Evolutionary conservation across 2,113 vertebrate genomes (phyloP), one percentile per base, ranked within the genome.

Genomic region (Seriola dumerili): DNA sequence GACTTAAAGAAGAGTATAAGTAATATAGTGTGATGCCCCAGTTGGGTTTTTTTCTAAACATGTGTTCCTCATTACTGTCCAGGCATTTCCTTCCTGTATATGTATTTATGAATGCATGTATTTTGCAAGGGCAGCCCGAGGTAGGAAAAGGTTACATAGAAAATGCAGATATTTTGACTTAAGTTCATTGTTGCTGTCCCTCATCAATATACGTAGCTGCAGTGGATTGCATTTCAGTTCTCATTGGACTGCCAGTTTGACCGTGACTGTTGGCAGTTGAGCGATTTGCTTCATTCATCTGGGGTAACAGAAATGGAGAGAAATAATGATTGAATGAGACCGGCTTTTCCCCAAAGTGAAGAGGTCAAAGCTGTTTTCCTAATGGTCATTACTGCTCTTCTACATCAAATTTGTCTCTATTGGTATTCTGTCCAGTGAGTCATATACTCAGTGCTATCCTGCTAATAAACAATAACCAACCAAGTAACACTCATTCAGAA

Each of bases 331-430:
- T 88, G 61, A 89, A 87, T 72, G 81, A 78, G 76, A 85, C 57
- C 71, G 79, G 32, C 64, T 76, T 73, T 69, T 85, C 69, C 72
- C 84, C 72, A 52, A 80, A 72, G 77, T 76, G 67, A 86, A 85
- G 85, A 88, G 78, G 87, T 88, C 87, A 85, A 80, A 84, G 85
- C 86, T 85, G 76, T 81, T 86, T 82, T 78, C 58, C 67, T 76
- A 83, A 91, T 85, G 62, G 76, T 82, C 81, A 80, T 85, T 88
- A 50, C 52, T 52, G 62, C 73, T 63, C 59, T 55, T 44, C 62
- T 63, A 25, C 48, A 73, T 78, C 23, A 81, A 67, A 85, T 89
- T 62, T 73, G 55, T 36, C 64, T 69, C 52, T 71, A 42, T 84
- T 77, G 40, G 21, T 69, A 73, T 85, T 85, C 50, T 62, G 62